Evolutionary conservation across 2,797 vertebrate genomes (phyloP).

Genomic region (Enteromius anoplus): DNA sequence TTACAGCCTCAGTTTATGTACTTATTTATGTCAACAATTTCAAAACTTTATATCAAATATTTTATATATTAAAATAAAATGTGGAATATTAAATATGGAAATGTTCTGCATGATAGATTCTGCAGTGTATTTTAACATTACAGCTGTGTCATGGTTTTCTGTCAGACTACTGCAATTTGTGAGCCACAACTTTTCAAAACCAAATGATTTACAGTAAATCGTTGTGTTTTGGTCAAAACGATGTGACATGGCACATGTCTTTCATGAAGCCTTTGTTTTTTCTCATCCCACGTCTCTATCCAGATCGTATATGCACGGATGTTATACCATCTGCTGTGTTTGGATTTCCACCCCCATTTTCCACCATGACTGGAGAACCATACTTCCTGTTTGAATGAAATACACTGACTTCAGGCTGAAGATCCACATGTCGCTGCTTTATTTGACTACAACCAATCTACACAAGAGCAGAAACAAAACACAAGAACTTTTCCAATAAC

Average conservation of each 20-base stretch:
- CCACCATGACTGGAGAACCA: constrained; percentile 66
- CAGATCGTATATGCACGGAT: constrained; percentile 28
- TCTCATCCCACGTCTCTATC: constrained; percentile 37
- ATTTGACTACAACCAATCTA: neutral
- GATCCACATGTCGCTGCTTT: constrained; percentile 51
- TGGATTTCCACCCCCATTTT: constrained; percentile 69
- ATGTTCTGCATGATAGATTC: neutral
- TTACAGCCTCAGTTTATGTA: too few species aligned
- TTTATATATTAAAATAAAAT: neutral
- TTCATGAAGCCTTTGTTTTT: constrained; percentile 41
- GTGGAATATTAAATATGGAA: neutral
- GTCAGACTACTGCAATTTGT: constrained; percentile 3
- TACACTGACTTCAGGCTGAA: constrained; percentile 57
- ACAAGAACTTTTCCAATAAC: neutral
- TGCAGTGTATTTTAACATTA: neutral
- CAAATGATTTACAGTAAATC: constrained; percentile 20
- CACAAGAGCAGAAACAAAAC: neutral
- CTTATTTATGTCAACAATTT: neutral
- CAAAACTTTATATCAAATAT: neutral
- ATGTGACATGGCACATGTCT: constrained; percentile 37
- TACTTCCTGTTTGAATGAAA: constrained; percentile 69
- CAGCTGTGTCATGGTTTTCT: constrained; percentile 10
- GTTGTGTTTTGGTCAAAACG: constrained; percentile 29
- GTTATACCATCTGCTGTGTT: constrained; percentile 64
- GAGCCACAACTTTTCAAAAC: constrained; percentile 17